Base-by-base conservation (phyloP, 2,888 invertebrate genomes). In the Slavum lentiscoides region DNA sequence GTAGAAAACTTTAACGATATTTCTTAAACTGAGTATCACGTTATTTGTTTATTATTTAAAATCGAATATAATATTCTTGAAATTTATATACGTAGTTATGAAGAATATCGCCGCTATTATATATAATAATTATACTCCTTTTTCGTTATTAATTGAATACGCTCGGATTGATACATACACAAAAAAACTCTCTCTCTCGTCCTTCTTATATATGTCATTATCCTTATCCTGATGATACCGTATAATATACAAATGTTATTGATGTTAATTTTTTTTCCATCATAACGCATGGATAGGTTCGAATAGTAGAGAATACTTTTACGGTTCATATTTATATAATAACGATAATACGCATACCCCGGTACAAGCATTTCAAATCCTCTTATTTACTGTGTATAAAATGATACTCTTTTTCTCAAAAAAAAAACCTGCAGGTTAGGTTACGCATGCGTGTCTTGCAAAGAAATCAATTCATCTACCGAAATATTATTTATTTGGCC, bases 131-230 rank as follows among this genome's bases (percentile, higher is more conserved):
- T 30, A 30, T 30, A 30, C 1, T 30, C 30, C 53, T n/a, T n/a
- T 53, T 64, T 64, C 21, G 53, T 21, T 6, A 55, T 21, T 58
- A 66, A 66, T 74, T 74, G 66, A 68, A 75, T 75, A 49, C 59
- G 75, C 43, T 49, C 4, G 67, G 30, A 68, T 68, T 67, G 43
- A 59, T 68, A 67, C 19, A 30, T 68, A 59, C 59, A 76, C 59
- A 76, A 23, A 59, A 59, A 17, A 55, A 30, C 1, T 37, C n/a
- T n/a, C 37, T 55, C 69, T 58, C 53, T 64, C 23, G 30, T 69
- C 49, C 19, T 39, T 66, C 23, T 37, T n/a, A n/a, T n/a, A 30
- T 4, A 67, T 43, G 8, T 66, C 21, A 13, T 15, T 66, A 66
- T 66, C 5, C 21, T 21, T 68, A 23, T 69, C 30, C 30, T 67